Evolutionary conservation across 2,797 vertebrate species (phyloP).

Genomic region (Psittacula echo): DNA sequence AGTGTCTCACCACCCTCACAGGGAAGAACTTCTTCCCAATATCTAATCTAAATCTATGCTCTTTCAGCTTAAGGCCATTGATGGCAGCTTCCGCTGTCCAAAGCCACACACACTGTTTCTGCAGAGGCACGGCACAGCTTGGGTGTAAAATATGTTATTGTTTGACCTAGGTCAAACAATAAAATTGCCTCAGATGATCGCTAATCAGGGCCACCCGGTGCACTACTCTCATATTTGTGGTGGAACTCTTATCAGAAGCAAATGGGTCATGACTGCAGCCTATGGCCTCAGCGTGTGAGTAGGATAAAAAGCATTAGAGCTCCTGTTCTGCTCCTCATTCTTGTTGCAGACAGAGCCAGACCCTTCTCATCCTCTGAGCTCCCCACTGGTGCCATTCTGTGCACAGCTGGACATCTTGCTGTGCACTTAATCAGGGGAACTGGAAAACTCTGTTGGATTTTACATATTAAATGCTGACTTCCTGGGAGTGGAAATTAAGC

Average conservation of each 20-base stretch:
- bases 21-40: background rate
- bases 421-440: background rate
- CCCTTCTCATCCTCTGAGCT: background rate
- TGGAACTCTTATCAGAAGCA: background rate
- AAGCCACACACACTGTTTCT: background rate
- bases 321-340: background rate
- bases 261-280: slow-evolving; percentile 28
- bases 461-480: background rate
- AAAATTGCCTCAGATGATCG: background rate
- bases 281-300: background rate
- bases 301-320: background rate
- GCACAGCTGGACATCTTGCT: background rate
- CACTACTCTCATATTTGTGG: background rate
- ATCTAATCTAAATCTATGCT: background rate
- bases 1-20: background rate
- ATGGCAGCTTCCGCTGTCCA: background rate
- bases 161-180: background rate
- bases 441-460: background rate
- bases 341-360: background rate
- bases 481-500: slow-evolving; percentile 40
- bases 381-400: background rate
- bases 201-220: accelerated
- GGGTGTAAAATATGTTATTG: background rate
- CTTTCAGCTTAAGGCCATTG: background rate
- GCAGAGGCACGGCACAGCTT: background rate